Base-by-base conservation (phyloP, 2,797 vertebrate species). In the Acanthurus leucopareius region DNA sequence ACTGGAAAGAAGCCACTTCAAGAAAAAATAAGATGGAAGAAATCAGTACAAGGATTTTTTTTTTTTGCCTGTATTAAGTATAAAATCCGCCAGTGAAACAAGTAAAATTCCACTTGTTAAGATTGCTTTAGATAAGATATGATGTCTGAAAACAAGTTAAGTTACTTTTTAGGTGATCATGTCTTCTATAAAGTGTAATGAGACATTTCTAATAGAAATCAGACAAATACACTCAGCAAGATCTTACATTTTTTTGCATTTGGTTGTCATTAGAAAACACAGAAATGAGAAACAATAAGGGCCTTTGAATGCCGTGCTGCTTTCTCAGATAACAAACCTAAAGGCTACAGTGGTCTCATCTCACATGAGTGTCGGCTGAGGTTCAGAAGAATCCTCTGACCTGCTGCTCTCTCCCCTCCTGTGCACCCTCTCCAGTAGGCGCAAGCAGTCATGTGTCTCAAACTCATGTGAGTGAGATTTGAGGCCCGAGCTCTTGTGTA, bases 401-500 rank as follows among this genome's bases (percentile, higher is more conserved):
- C 91, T 83, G 88, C 88, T 87, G 84, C 83, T 88, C 84, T 71
- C 76, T 83, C 86, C 80, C 88, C 90, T 90, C 85, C 75, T 83
- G 77, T 84, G 84, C 45, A 42, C 79, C 71, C 77, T 77, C 74
- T 87, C 89, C 83, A 74, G 69, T 76, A 61, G 87, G 89, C 54
- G 57, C 85, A 88, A 80, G 80, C 80, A 85, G 93, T 95, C 94
- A 95, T 95, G 93, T 95, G 94, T 92, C 85, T 91, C 54, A 48
- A 76, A 65, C 92, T 92, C 94, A 94, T 94, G 94, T 95, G 94
- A 94, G 90, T 62, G 87, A 93, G 94, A 95, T 95, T 94, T 94
- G 86, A 91, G 89, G 88, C 83, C 89, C 66, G 42, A 77, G 85
- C 79, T 62, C 82, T 67, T 76, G 82, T 80, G 75, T 86, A 89